Base-by-base conservation (phyloP, 2,113 vertebrate genomes). In the Festucalex cinctus region DNA sequence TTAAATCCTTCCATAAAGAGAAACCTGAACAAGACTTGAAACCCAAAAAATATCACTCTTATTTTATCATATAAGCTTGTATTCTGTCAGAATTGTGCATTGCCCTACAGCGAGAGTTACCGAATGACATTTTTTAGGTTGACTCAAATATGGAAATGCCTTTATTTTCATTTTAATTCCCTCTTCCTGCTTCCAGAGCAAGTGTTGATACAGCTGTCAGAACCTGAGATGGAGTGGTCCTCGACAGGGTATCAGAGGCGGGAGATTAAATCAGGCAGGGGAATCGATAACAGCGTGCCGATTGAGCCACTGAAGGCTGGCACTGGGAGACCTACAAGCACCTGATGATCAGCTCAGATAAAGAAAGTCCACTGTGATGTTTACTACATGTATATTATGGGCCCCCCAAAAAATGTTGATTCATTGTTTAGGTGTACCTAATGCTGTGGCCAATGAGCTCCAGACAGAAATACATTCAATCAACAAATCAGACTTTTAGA, bases 221-320 rank as follows among this genome's bases (percentile, higher is more conserved):
- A 60, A 56, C 19, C 32, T 28, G 68, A 82, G 84, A 85, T 64
- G 63, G 82, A 85, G 76, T 75, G 68, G 65, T 39, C 68, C 73
- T 71, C 66, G 69, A 78, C 69, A 68, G 77, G 60, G 66, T 80
- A 82, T 77, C 75, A 79, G 79, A 85, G 75, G 77, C 68, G 73
- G 73, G 75, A 84, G 86, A 88, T 88, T 85, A 75, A 87, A 88
- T 83, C 79, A 83, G 74, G 68, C 63, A 69, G 77, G 68, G 71
- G 71, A 76, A 90, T 89, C 85, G 74, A 89, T 90, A 75, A 56
- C 71, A 69, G 57, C 74, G 54, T 79, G 83, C 71, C 56, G 49
- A 83, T 68, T 32, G 81, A 80, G 77, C 64, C 67, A 73, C 77
- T 77, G 59, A 86, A 77, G 76, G 65, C 68, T 66, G 65, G 57